Evolutionary conservation across 2,888 invertebrate genomes (phyloP), one percentile per base, ranked within the genome.

Genomic region (Aphelenchoides bicaudatus): DNA sequence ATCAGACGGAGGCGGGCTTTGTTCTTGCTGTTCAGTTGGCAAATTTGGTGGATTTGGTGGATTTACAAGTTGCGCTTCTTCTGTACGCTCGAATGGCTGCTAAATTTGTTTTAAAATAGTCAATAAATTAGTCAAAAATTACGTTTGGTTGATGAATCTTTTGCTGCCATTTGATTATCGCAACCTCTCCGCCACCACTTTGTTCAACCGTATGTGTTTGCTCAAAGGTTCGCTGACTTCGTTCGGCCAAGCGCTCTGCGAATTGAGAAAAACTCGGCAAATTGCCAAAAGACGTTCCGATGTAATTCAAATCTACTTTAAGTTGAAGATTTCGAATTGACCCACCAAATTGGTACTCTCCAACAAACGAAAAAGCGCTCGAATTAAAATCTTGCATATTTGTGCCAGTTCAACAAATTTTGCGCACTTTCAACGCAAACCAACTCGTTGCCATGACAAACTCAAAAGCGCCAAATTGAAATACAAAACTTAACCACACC

Each of bases 211-310:
- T n/a, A 10, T 3, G 4, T n/a, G 13, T 1, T 2, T 54, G 23
- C 13, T 50, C 52, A 27, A 53, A 25, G n/a, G 23, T 16, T 16
- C 57, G n/a, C 23, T 39, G 29, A 21, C 19, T 21, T 27, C 39
- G 38, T 21, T 55, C 59, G 47, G 48, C 37, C 37, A 47, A 23
- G 37, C 30, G 37, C 37, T 51, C 37, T 10, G 59, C 27, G n/a
- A 59, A 59, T 19, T 59, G 34, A 23, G 19, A 21, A 30, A 59
- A 59, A 46, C 59, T 59, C 34, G 59, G 59, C 60, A 59, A 28
- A 37, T 59, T 51, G 19, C 59, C 59, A 34, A 59, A 59, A 13
- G 59, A 47, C n/a, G 59, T 47, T 13, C 59, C 59, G n/a, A 59
- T 19, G 28, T 50, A 61, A 13, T 30, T 61, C 1, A 59, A 21